Evolutionary conservation across 2,113 vertebrate genomes (phyloP), one percentile per base, ranked within the genome.

Genomic region (Bagarius yarrelli): DNA sequence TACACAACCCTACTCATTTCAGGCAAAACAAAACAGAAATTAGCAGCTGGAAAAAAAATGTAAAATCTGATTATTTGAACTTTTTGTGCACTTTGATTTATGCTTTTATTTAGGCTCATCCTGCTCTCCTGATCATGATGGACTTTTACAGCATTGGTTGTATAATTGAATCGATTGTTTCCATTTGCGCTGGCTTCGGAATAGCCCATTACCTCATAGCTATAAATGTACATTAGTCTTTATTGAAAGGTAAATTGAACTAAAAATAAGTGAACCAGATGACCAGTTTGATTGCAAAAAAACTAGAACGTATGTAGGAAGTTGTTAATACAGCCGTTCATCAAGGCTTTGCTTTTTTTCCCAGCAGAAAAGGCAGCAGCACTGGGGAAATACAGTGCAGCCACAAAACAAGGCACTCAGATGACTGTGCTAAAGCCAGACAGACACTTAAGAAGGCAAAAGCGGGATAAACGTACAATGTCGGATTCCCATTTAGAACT

Each of bases 161-260:
- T 70, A 14, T 50, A 50, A 70, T 70, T 70, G 44, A 25, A 70
- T 70, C n/a, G 67, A 70, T n/a, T 50, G 67, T 70, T 50, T 70
- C 67, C 27, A 27, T 70, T 70, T 70, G 67, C 11, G n/a, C n/a
- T 27, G 44, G 67, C 15, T 70, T 18, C 27, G 67, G 67, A 50
- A 18, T 19, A 70, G 4, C 67, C 44, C 44, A 50, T 70, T 70
- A 70, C 67, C n/a, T 16, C 44, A 25, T n/a, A 70, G 44, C 67
- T 50, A 70, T 70, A 70, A 70, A 50, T 27, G 15, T 70, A 27
- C 66, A 18, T 70, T 50, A 50, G 67, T 50, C 44, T 70, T 44
- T n/a, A 1, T n/a, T 44, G 36, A 69, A 69, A 44, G 23, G 36
- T 21, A n/a, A 44, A 44, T 44, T 11, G 5, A 44, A n/a, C 64